phyloP scores from a whole-genome alignment of 2,888 invertebrate genomes.

The Drosophila pseudotalamancana region DNA sequence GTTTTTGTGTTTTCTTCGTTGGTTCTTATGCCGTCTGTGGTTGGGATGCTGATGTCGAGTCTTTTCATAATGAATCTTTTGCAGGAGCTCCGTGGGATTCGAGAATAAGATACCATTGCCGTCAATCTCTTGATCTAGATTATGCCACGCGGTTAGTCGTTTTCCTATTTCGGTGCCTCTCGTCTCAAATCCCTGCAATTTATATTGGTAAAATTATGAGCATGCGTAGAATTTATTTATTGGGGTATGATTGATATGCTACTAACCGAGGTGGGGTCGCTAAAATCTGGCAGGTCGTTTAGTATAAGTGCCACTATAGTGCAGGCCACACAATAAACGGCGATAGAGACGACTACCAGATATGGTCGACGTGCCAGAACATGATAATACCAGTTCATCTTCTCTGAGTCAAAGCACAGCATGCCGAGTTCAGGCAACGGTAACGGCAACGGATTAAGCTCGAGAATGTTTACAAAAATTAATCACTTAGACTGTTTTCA shows the following conservation, averaged over 20 bases:
- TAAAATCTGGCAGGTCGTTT: conserved; percentile 90
- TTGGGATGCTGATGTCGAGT: conserved; percentile 39
- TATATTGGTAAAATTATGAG: conserved; percentile 19
- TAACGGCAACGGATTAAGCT: neutral
- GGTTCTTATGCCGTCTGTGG: conserved; percentile 60
- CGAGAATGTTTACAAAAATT: conserved; percentile 7
- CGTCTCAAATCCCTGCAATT: conserved; percentile 93
- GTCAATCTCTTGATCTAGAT: conserved; percentile 90
- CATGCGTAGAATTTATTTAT: conserved; percentile 39
- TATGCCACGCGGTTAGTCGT: conserved; percentile 93
- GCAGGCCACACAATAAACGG: conserved; percentile 88
- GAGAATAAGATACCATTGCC: conserved; percentile 86
- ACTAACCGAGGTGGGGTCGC: conserved; percentile 91
- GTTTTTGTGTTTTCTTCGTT: conserved; percentile 70
- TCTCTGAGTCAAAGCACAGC: conserved; percentile 73
- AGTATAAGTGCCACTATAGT: conserved; percentile 88
- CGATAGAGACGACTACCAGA: conserved; percentile 87
- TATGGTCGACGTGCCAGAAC: conserved; percentile 89
- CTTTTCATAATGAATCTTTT: conserved; percentile 77
- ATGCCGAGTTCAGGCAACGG: conserved; percentile 41
- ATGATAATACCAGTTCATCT: conserved; percentile 87
- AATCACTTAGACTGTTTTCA: conserved; percentile 27
- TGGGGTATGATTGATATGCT: neutral
- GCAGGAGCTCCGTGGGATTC: conserved; percentile 88
- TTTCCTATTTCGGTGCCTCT: conserved; percentile 93